phyloP scores from a whole-genome alignment of 2,888 invertebrate genomes.

The Drosophila eohydei region DNA sequence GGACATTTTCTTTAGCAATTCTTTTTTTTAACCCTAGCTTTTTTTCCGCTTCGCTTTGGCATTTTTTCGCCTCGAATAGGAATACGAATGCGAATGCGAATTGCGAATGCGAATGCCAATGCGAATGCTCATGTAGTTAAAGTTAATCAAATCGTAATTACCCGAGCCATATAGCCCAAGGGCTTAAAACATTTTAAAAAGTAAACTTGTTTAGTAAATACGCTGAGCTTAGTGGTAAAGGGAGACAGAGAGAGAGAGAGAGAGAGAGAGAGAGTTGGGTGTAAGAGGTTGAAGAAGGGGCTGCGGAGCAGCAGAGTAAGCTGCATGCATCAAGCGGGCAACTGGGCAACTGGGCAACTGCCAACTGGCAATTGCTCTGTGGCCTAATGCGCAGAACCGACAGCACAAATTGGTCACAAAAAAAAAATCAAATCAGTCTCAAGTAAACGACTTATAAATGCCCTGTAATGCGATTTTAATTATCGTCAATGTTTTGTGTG shows the following conservation, averaged over 20 bases:
- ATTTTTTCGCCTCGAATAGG: slow-evolving; percentile 37
- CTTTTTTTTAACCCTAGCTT: slow-evolving; percentile 58
- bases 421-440: not conserved
- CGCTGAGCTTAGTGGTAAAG: slow-evolving; percentile 19
- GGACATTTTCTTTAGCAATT: slow-evolving; percentile 65
- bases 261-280: not conserved
- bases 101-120: slow-evolving; percentile 38
- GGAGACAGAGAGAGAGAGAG: not conserved
- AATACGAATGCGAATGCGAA: slow-evolving; percentile 22
- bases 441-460: slow-evolving; percentile 2
- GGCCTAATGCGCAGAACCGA: slow-evolving; percentile 54
- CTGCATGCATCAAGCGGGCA: slow-evolving; percentile 16
- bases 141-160: slow-evolving; percentile 85
- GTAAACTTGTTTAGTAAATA: slow-evolving; percentile 83
- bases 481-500: not conserved
- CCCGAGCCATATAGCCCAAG: slow-evolving; percentile 77
- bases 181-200: slow-evolving; percentile 81
- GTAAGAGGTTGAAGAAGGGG: not conserved
- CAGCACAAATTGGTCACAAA: not conserved
- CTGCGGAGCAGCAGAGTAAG: not conserved
- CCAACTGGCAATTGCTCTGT: slow-evolving; percentile 42
- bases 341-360: slow-evolving; percentile 23
- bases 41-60: slow-evolving; percentile 52
- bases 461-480: slow-evolving; percentile 10
- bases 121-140: slow-evolving; percentile 83